Evolutionary conservation across 2,888 invertebrate genomes (phyloP), one percentile per base, ranked within the genome.

Genomic region (Exocentrus adspersus): DNA sequence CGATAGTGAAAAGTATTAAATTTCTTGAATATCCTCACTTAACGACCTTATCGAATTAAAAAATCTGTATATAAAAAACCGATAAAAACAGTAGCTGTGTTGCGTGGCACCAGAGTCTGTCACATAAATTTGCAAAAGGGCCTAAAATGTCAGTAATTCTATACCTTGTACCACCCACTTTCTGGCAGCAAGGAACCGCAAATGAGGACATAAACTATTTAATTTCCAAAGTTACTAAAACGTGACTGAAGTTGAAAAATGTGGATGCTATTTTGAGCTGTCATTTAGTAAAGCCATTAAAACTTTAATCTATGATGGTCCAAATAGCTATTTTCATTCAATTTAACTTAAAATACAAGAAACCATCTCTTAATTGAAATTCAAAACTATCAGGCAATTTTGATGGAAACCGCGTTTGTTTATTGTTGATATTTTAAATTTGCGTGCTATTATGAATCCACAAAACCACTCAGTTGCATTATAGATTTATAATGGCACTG

Each of bases 51-150:
- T 56, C 56, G 56, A 28, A n/a, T n/a, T 45, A n/a, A n/a, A 21
- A 45, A 45, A 56, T 56, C 56, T 56, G 21, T 6, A 56, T 43
- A 56, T 56, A 45, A 30, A 32, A 56, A 30, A 45, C 43, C 56
- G 56, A 56, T 56, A 56, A 56, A 54, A 56, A 56, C 56, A 45
- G 56, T 56, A 56, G 56, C 56, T 17, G 56, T 56, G 56, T 56
- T 45, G 56, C 45, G 28, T 56, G 56, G 56, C 56, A 56, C 56
- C 56, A 56, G 56, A 30, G 45, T 16, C 56, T 45, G 56, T 56
- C 56, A 56, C 56, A 56, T 56, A 56, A 56, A 56, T 56, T 56
- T 56, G 56, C 56, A 45, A 56, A 56, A 56, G 56, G 56, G 45
- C 41, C 56, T 41, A 30, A 56, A 45, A 56, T 19, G 56, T 56